These are phyloP conservation scores for Pundamilia nyererei DNA, from an alignment of 2,113 vertebrate species.

Conservation along the genomic window DNA sequence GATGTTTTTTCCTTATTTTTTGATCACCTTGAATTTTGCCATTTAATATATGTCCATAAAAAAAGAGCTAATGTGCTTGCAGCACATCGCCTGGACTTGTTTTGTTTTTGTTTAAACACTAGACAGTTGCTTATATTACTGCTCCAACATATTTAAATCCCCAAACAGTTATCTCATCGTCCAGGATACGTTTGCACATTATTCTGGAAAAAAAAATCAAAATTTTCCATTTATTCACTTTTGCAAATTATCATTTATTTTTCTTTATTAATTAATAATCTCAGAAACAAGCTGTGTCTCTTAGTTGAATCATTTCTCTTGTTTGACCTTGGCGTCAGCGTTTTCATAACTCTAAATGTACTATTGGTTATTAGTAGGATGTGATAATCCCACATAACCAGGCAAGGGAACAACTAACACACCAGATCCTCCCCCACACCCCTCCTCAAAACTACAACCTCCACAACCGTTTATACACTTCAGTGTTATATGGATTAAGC, in stretches of 20 bases:
- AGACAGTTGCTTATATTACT: background rate
- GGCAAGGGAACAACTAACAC: background rate
- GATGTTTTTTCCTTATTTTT: background rate
- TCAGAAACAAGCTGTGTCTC: background rate
- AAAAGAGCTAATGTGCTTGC: background rate
- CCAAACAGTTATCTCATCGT: background rate
- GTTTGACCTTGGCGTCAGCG: background rate
- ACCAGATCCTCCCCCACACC: background rate
- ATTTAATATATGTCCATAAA: background rate
- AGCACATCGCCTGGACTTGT: background rate
- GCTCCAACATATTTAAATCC: background rate
- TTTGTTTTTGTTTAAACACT: background rate
- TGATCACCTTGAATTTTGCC: background rate
- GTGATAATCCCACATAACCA: background rate
- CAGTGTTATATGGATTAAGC: background rate
- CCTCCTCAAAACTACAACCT: background rate
- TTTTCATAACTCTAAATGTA: background rate
- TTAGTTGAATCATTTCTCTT: background rate
- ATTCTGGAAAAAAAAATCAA: rapidly evolving
- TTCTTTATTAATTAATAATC: background rate
- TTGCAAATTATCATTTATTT: background rate
- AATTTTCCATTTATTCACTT: background rate
- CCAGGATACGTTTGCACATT: background rate
- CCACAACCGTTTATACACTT: background rate
- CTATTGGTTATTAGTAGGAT: background rate